Conservation (phyloP, 2,888 invertebrate species). For the Rhagium mordax region DNA sequence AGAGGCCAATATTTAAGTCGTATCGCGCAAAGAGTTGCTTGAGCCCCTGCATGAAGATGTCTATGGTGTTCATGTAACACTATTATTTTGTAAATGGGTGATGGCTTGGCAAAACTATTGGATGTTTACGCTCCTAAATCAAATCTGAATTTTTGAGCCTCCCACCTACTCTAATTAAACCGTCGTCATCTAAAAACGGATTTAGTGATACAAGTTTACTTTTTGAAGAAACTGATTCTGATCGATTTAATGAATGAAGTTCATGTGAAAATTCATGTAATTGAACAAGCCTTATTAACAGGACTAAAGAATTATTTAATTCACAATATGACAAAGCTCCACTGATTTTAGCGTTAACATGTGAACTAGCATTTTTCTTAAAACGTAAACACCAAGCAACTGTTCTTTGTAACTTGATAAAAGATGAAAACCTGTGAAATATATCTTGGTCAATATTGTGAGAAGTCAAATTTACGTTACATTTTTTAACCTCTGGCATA, state of each 20-base stretch:
- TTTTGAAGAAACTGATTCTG: background rate
- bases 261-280: slow-evolving; percentile 22
- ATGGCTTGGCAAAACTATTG: slow-evolving; percentile 22
- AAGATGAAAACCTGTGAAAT: slow-evolving; percentile 23
- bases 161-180: slow-evolving; percentile 34
- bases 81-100: slow-evolving; percentile 3
- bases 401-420: slow-evolving; percentile 15
- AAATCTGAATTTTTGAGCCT: slow-evolving; percentile 20
- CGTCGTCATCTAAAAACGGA: slow-evolving; percentile 27
- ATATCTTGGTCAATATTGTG: background rate
- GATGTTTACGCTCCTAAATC: slow-evolving; percentile 11
- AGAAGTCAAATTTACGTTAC: background rate
- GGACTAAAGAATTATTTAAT: background rate
- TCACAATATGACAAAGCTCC: slow-evolving; percentile 7
- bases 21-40: slow-evolving; percentile 10
- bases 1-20: slow-evolving; percentile 31
- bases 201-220: slow-evolving; percentile 21
- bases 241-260: background rate
- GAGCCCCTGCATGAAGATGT: slow-evolving; percentile 29
- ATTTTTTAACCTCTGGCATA: slow-evolving; percentile 17
- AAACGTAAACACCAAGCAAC: slow-evolving; percentile 18
- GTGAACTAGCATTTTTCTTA: slow-evolving; percentile 9
- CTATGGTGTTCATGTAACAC: slow-evolving; percentile 25
- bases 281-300: slow-evolving; percentile 26
- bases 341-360: background rate